phyloP scores from a whole-genome alignment of 2,797 vertebrate species.

The Zenarchopterus dispar region DNA sequence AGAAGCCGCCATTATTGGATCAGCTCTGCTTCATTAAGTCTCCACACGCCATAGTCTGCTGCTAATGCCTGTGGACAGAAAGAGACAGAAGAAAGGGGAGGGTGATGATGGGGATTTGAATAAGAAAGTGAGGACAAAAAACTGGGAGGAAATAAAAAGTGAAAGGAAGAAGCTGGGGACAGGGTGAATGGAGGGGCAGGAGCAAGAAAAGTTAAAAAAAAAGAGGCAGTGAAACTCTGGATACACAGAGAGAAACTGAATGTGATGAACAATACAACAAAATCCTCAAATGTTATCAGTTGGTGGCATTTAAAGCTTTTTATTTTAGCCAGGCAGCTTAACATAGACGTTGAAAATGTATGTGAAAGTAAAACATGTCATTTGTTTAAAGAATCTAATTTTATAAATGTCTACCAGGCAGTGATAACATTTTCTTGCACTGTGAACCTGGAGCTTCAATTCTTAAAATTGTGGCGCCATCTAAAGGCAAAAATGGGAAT shows the following conservation, averaged over 20 bases:
- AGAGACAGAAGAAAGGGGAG: conserved; percentile 3
- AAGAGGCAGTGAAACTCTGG: no score
- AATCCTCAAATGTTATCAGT: background rate
- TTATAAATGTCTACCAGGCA: no score
- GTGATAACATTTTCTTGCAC: no score
- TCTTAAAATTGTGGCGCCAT: conserved; percentile 46
- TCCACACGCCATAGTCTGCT: conserved; percentile 50
- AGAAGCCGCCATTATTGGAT: conserved; percentile 72
- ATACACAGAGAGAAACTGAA: background rate
- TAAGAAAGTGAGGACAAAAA: conserved; percentile 8
- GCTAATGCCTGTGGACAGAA: conserved; percentile 52
- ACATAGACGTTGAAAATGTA: no score
- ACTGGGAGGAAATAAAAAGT: conserved; percentile 1
- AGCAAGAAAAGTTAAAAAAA: background rate
- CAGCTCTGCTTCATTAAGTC: conserved; percentile 73
- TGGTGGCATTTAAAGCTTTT: no score
- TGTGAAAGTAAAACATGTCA: no score
- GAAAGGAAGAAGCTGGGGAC: background rate
- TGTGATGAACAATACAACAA: background rate
- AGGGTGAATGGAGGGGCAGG: background rate
- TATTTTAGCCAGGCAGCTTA: no score
- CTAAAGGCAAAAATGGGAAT: conserved; percentile 57
- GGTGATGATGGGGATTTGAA: conserved; percentile 4
- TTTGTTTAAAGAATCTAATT: no score
- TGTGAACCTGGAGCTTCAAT: background rate